Evolutionary conservation across 2,113 vertebrate species (phyloP), one percentile per base, ranked within the genome.

Genomic region (Gymnocephalus cernua): DNA sequence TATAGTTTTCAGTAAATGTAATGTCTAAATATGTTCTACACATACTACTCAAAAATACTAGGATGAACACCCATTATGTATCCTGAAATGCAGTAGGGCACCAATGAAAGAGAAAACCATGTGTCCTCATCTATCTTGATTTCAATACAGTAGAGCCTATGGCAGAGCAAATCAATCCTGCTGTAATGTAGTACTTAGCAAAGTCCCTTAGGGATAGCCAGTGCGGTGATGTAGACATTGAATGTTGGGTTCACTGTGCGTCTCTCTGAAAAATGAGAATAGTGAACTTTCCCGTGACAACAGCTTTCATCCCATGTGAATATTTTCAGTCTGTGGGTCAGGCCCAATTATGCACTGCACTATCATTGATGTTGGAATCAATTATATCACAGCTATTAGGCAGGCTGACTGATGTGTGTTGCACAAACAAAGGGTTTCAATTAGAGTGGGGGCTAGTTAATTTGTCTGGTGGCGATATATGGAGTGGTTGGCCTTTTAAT

Each of bases 341-440:
- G 86, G 80, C 83, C 88, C 91, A 93, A 93, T 93, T 94, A 94
- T 85, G 85, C 84, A 48, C 82, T 58, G 88, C 81, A 87, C 88
- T 79, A 88, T 90, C 86, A 92, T 79, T 88, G 91, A 90, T 90
- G 92, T 79, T 84, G 70, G 88, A 93, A 93, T 94, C 91, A 91
- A 93, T 93, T 90, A 92, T 89, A 93, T 91, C 87, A 90, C 82
- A 86, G 92, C 89, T 82, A 90, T 91, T 91, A 93, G 91, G 83
- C 65, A 68, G 70, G 35, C 78, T 90, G 93, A 92, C 88, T 92
- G 92, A 92, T 94, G 93, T 90, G 88, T 91, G 91, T 91, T 91
- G 90, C 90, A 89, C 87, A 93, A 95, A 93, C 93, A 91, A 93
- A 93, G 90, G 90, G 90, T 93, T 94, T 92, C 93, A 94, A 93